These are phyloP conservation scores for Colossoma macropomum DNA, from an alignment of 2,113 vertebrate genomes.

Conservation along the genomic window DNA sequence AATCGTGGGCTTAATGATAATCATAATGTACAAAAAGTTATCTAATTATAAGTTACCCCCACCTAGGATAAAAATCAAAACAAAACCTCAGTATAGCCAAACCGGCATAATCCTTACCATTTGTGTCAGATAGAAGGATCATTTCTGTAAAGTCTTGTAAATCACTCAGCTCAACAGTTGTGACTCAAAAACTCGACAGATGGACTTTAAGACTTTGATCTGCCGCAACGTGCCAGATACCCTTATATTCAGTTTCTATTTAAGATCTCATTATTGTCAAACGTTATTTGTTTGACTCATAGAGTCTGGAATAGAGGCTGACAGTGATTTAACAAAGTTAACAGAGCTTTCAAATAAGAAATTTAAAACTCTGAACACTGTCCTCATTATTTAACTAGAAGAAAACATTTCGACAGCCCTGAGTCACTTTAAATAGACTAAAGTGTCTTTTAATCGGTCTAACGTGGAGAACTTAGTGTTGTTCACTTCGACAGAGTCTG, in stretches of 20 bases:
- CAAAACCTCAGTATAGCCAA: too few species aligned
- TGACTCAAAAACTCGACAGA: not conserved
- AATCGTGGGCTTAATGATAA: too few species aligned
- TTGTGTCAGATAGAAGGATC: not conserved
- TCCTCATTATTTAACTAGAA: not conserved
- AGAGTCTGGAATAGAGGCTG: not conserved
- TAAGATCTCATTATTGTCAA: not conserved
- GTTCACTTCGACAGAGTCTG: conserved; percentile 7
- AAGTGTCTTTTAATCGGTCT: not conserved
- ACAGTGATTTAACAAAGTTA: not conserved
- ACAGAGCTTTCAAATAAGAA: not conserved
- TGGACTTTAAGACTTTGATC: not conserved
- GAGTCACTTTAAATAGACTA: not conserved
- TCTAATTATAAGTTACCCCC: too few species aligned
- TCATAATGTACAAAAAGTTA: too few species aligned
- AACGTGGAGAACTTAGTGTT: not conserved
- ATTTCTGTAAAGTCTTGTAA: not conserved
- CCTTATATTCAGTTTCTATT: not conserved
- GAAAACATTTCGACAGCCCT: not conserved
- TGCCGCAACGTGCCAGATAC: not conserved
- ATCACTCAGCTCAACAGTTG: not conserved
- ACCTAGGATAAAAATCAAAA: too few species aligned
- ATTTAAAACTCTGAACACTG: conserved; percentile 2
- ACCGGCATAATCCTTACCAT: not conserved
- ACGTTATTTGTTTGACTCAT: not conserved